phyloP scores from a whole-genome alignment of 1,140 invertebrate species.

The Cyclargus thomasi region DNA sequence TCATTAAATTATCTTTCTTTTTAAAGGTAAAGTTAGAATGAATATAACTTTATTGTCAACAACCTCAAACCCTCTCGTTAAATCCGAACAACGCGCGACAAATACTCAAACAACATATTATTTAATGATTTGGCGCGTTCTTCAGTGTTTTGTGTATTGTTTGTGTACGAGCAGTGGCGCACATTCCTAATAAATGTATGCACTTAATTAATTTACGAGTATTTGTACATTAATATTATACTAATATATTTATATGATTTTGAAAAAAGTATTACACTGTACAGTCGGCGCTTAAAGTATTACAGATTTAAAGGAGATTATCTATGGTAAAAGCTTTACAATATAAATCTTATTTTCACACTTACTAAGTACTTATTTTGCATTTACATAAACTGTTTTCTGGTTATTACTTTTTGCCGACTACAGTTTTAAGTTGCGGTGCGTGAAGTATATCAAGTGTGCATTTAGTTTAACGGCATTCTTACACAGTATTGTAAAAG shows the following conservation, averaged over 20 bases:
- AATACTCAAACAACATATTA: background rate
- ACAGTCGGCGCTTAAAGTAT: background rate
- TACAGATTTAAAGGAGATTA: background rate
- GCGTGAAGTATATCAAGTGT: constrained; percentile 50
- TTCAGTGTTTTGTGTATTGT: background rate
- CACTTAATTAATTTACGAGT: constrained; percentile 3
- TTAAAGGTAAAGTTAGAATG: too few relatives aligned
- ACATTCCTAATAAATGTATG: constrained; percentile 11
- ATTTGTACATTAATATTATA: constrained; percentile 3
- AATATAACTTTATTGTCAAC: too few relatives aligned
- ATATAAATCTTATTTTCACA: background rate
- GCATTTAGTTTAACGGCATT: constrained; percentile 54
- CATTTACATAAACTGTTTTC: background rate
- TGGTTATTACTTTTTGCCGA: too few relatives aligned
- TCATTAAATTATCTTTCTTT: too few relatives aligned
- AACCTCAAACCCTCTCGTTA: too few relatives aligned
- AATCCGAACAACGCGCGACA: too few relatives aligned
- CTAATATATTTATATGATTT: constrained; percentile 13
- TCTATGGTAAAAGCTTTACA: background rate
- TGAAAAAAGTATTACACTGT: background rate
- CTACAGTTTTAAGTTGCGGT: constrained; percentile 31
- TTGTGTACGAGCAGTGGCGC: background rate
- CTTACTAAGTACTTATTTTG: background rate
- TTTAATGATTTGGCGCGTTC: background rate
- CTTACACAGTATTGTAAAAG: constrained; percentile 45